phyloP scores from a whole-genome alignment of 1,140 invertebrate species.

The Metopolophium dirhodum region DNA sequence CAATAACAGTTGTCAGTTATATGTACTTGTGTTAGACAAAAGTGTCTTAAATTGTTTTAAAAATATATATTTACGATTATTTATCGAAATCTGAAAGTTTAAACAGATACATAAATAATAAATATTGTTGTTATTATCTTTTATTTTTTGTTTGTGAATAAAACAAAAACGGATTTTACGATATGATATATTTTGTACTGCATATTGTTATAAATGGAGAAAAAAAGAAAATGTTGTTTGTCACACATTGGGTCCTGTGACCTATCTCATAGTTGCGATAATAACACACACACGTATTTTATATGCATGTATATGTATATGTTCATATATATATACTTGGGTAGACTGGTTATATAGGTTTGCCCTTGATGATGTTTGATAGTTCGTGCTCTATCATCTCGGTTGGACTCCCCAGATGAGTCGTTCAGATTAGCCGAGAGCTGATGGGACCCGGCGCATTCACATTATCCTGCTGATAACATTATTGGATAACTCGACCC shows the following conservation, averaged over 20 bases:
- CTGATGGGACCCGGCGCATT: constrained; percentile 48
- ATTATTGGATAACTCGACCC: constrained; percentile 51
- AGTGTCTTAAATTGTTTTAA: neutral
- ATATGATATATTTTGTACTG: constrained; percentile 27
- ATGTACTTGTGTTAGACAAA: neutral
- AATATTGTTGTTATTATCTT: constrained; percentile 22
- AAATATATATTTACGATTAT: neutral
- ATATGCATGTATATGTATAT: constrained; percentile 11
- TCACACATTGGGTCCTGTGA: constrained; percentile 46
- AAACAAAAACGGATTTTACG: constrained; percentile 30
- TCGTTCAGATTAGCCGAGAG: constrained; percentile 48
- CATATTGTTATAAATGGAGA: constrained; percentile 2
- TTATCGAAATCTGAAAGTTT: constrained; percentile 3
- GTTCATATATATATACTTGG: neutral
- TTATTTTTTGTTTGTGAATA: constrained; percentile 8
- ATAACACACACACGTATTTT: constrained; percentile 29
- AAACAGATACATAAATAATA: neutral
- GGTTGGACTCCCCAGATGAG: constrained; percentile 55
- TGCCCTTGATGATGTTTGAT: constrained; percentile 57
- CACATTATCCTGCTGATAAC: constrained; percentile 57
- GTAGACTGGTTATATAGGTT: constrained; percentile 55
- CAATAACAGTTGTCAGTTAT: neutral
- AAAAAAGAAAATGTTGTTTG: constrained; percentile 33
- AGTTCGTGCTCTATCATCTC: constrained; percentile 57
- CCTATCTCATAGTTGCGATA: constrained; percentile 50